These are phyloP conservation scores for Cephus spinipes DNA, from an alignment of 2,888 invertebrate species.

Conservation along the genomic window DNA sequence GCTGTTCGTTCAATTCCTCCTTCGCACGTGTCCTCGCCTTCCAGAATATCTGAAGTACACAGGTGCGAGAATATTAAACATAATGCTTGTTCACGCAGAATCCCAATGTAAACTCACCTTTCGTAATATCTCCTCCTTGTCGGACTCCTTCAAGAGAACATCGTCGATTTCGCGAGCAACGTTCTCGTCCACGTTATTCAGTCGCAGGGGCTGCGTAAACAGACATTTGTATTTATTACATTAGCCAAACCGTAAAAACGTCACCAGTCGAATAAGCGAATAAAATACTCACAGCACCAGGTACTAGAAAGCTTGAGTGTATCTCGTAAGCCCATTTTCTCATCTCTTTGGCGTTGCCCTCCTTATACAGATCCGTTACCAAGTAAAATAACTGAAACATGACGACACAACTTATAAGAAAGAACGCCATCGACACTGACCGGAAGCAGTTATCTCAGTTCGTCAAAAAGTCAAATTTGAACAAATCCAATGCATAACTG, in stretches of 20 bases:
- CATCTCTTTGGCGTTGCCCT: constrained; percentile 89
- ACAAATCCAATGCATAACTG: neutral
- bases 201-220: constrained; percentile 78
- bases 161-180: constrained; percentile 92
- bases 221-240: constrained; percentile 13
- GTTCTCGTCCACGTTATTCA: constrained; percentile 86
- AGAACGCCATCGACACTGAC: neutral
- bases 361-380: constrained; percentile 90
- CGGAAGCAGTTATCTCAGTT: neutral
- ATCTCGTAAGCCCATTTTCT: constrained; percentile 99
- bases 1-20: constrained; percentile 82
- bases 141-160: constrained; percentile 83
- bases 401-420: constrained; percentile 5
- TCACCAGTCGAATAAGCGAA: constrained; percentile 10
- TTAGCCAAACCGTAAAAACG: constrained; percentile 8
- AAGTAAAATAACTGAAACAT: constrained; percentile 81
- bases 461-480: neutral
- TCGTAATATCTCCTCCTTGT: constrained; percentile 90
- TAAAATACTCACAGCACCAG: constrained; percentile 79
- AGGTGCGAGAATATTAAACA: neutral
- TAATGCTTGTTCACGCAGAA: neutral
- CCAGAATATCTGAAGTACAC: constrained; percentile 75
- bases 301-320: constrained; percentile 94
- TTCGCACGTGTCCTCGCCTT: constrained; percentile 88
- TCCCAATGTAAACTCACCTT: constrained; percentile 69